Base-by-base conservation (phyloP, 1,140 invertebrate genomes). In the Euwallacea similis region DNA sequence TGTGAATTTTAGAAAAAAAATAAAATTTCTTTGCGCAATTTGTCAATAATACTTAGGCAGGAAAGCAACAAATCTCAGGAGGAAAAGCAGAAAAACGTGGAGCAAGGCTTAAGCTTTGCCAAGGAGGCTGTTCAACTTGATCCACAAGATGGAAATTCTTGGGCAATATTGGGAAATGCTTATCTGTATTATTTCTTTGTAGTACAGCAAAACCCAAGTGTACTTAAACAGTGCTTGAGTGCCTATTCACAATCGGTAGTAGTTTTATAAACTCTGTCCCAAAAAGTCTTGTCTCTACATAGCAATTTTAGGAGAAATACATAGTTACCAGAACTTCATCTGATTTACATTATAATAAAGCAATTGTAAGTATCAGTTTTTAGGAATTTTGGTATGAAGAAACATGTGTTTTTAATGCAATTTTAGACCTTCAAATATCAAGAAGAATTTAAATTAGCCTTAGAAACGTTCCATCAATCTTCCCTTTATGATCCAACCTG, bases 341-440 rank as follows among this genome's bases (percentile, higher is more conserved):
- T 2, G 92, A 95, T 85, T 84, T 96, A 44, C 91, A 93, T 84
- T 94, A 90, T 79, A 96, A 95, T 81, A 91, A 92, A 86, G 92
- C 88, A 64, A 87, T 93, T 76, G 93, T 95, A 85, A 88, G 87
- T 86, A 13, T 63, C 2, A 66, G 4, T 55, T 33, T 33, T 11
- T 46, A 71, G 15, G 8, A 55, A 66, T 72, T 47, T 64, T 56
- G 60, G 62, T 2, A 33, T 33, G 21, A 33, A 33, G 21, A 4
- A 33, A 33, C 21, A 33, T 33, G 21, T 2, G 71, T 43, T 42
- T 42, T 68, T 54, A 66, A 69, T 66, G 0, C 16, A 10, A 62
- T 82, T 80, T 58, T 78, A 93, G 91, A 88, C 88, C 7, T 85
- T 92, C 60, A 92, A 92, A 82, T 94, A 93, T 82, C 90, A 93